phyloP scores from a whole-genome alignment of 1,140 invertebrate genomes.

The Zophobas morio region DNA sequence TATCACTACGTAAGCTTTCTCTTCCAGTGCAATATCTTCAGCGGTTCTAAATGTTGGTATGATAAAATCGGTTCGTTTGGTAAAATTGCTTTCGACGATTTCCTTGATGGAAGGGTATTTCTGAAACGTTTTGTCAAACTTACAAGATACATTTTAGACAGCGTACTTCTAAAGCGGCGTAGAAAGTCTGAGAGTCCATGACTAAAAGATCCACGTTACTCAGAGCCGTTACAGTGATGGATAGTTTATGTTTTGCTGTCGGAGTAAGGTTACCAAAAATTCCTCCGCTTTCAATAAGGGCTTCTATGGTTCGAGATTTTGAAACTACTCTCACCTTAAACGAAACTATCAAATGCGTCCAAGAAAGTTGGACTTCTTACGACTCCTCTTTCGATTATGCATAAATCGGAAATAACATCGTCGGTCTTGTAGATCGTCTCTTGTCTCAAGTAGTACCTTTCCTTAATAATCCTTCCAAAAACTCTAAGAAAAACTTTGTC shows the following conservation, averaged over 20 bases:
- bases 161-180: slow-evolving; percentile 1
- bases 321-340: slow-evolving; percentile 64
- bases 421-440: slow-evolving; percentile 68
- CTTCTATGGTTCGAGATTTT: slow-evolving; percentile 67
- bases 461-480: slow-evolving; percentile 68
- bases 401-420: slow-evolving; percentile 67
- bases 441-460: slow-evolving; percentile 69
- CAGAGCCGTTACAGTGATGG: slow-evolving; percentile 56
- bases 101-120: slow-evolving; percentile 45
- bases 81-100: slow-evolving; percentile 14
- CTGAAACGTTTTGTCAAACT: slow-evolving; percentile 13
- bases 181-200: slow-evolving; percentile 50
- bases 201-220: slow-evolving; percentile 52
- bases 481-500: slow-evolving; percentile 70
- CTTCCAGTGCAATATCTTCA: neutral
- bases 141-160: neutral
- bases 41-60: neutral
- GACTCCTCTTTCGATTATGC: slow-evolving; percentile 52
- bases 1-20: neutral
- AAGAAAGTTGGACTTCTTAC: slow-evolving; percentile 6
- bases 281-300: slow-evolving; percentile 69
- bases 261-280: slow-evolving; percentile 68
- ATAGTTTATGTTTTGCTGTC: slow-evolving; percentile 11
- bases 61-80: slow-evolving; percentile 22
- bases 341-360: neutral